Percentiles rank a stretch among this genome's conserved stretches.
phyloP scores from a whole-genome alignment of 2,797 vertebrate species.

The Megalops cyprinoides region DNA sequence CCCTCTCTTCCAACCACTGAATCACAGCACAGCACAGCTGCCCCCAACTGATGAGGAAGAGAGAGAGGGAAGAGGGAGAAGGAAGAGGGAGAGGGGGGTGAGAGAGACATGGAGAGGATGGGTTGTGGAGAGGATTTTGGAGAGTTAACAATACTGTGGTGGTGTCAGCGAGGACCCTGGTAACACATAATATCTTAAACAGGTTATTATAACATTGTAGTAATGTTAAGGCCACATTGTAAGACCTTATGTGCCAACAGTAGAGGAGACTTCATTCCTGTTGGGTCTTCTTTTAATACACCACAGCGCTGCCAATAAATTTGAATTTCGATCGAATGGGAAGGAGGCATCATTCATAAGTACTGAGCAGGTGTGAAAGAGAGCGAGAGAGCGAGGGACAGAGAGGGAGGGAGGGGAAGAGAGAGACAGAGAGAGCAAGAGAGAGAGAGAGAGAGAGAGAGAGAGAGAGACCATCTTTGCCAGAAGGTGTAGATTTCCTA shows the following conservation, averaged over 20 bases:
- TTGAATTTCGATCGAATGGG: slow-evolving; percentile 68
- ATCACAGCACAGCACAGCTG: slow-evolving; percentile 35
- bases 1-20: slow-evolving; percentile 59
- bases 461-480: slow-evolving; percentile 58
- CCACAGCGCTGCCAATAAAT: slow-evolving; percentile 62
- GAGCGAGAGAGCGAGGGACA: slow-evolving; percentile 47
- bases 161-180: not conserved
- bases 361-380: slow-evolving; percentile 22
- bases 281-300: slow-evolving; percentile 47
- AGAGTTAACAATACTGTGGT: not conserved
- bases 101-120: slow-evolving; percentile 25
- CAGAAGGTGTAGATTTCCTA: slow-evolving; percentile 68
- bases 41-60: slow-evolving; percentile 5
- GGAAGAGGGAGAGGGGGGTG: slow-evolving; percentile 3
- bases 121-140: not conserved
- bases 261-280: not conserved
- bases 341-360: slow-evolving; percentile 62
- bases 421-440: not conserved
- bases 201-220: not conserved
- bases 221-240: not conserved
- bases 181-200: not conserved
- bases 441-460: slow-evolving; percentile 10
- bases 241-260: no score
- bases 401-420: not conserved
- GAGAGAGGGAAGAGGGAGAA: slow-evolving; percentile 13